Evolutionary conservation across 2,797 vertebrate genomes (phyloP), one percentile per base, ranked within the genome.

Genomic region (Geotrypetes seraphini): DNA sequence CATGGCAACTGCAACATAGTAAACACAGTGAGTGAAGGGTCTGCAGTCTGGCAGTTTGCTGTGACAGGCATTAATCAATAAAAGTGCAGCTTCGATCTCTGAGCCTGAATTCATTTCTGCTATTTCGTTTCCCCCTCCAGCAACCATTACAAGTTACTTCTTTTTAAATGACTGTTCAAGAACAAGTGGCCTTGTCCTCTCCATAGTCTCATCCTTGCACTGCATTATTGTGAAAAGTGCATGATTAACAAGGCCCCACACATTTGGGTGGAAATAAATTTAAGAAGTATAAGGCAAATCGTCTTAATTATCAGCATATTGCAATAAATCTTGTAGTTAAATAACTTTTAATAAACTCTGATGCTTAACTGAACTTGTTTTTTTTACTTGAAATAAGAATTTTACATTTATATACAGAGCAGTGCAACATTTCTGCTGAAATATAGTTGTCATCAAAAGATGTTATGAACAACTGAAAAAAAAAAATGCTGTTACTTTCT

Each of bases 91-190:
- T 71, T 66, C 28, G 29, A 66, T 62, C 1, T n/a, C 28, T 33
- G 38, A 43, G 59, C 53, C 50, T 51, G 51, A 60, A 73, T 73
- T 75, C 27, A 51, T 70, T 60, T 65, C 47, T 59, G 36, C 15
- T 61, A 41, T 73, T 77, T 73, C 49, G 71, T 73, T 75, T 69
- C 43, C 40, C n/a, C 53, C 39, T 67, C 35, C 19, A 60, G 64
- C 50, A 52, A 36, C 49, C 24, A 43, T 47, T 60, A 16, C 29
- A 66, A 43, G 45, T 52, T 63, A 45, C 32, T 58, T 64, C 48
- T 55, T 62, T 52, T 68, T 66, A 75, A 71, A 59, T 56, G 45
- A 59, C 43, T 74, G 33, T 30, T 43, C 39, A 36, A 66, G 44
- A 56, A 41, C 25, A 36, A 48, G 57, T 59, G 42, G 22, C 31